These are phyloP conservation scores for Ailurus styani DNA, from an alignment of 2,113 vertebrate species.

Conservation along the genomic window DNA sequence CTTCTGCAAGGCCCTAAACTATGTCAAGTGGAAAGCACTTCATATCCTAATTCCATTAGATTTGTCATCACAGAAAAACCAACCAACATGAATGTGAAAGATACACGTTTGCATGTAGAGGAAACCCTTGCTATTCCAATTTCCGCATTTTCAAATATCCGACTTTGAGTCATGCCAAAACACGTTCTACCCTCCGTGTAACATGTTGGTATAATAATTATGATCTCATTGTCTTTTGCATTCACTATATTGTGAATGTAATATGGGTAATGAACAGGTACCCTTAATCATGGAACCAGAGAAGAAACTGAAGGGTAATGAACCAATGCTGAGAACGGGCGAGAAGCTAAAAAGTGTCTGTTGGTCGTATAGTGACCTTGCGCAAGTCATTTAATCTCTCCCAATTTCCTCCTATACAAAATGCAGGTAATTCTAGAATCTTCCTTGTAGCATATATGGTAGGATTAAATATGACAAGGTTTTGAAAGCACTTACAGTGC, in stretches of 20 bases:
- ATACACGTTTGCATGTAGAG: not conserved
- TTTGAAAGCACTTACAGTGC: not conserved
- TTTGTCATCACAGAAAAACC: not conserved
- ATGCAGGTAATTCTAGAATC: not conserved
- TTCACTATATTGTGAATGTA: not conserved
- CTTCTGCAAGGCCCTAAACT: not conserved
- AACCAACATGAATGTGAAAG: not conserved
- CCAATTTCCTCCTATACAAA: slow-evolving; percentile 19
- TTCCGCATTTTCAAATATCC: slow-evolving; percentile 13
- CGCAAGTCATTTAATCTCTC: not conserved
- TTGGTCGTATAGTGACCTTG: not conserved
- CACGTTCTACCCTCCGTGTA: not conserved
- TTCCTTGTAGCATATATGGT: not conserved
- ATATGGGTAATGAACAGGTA: not conserved
- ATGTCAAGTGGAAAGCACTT: slow-evolving; percentile 11
- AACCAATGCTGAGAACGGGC: not conserved
- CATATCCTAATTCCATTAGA: slow-evolving; percentile 14
- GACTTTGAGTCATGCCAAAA: not conserved
- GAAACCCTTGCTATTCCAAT: not conserved
- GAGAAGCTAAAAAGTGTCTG: not conserved
- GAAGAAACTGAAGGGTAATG: not conserved
- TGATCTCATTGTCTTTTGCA: not conserved
- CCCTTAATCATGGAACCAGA: not conserved
- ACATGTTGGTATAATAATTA: not conserved
- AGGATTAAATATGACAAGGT: not conserved